These are phyloP conservation scores for Silurus aristotelis DNA, from an alignment of 2,797 vertebrate genomes.

Conservation along the genomic window DNA sequence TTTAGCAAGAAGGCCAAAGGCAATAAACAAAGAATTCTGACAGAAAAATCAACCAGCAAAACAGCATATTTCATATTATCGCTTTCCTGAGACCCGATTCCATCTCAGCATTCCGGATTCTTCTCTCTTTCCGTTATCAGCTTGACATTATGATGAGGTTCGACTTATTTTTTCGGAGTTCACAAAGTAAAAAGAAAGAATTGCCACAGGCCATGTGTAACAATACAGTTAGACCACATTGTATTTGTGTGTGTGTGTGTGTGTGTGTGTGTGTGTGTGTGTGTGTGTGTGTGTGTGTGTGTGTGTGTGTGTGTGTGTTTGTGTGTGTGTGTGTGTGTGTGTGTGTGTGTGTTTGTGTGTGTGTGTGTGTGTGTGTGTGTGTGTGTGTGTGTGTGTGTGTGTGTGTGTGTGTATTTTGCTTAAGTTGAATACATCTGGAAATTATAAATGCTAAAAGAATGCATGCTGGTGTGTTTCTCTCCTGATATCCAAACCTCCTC, in stretches of 20 bases:
- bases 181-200: conserved; percentile 9
- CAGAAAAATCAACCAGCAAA: conserved; percentile 27
- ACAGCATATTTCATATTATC: conserved; percentile 30
- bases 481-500: conserved; percentile 3
- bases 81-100: conserved; percentile 11
- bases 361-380: conserved; percentile 1
- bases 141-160: conserved; percentile 30
- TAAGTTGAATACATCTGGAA: conserved; percentile 15
- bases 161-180: conserved; percentile 24
- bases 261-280: conserved; percentile 6
- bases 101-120: conserved; percentile 1
- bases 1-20: conserved; percentile 44
- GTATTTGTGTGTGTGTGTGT: not conserved
- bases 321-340: not conserved
- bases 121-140: conserved; percentile 22
- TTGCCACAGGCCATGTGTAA: conserved; percentile 11
- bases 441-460: conserved; percentile 14
- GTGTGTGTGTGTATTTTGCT: conserved; percentile 11
- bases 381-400: not conserved
- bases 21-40: conserved; percentile 45
- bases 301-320: conserved; percentile 5
- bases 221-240: not conserved
- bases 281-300: not conserved
- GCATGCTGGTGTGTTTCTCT: not conserved
- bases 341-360: not conserved